Evolutionary conservation across 1,140 invertebrate species (phyloP).

Genomic region (Drosophila murphyi): DNA sequence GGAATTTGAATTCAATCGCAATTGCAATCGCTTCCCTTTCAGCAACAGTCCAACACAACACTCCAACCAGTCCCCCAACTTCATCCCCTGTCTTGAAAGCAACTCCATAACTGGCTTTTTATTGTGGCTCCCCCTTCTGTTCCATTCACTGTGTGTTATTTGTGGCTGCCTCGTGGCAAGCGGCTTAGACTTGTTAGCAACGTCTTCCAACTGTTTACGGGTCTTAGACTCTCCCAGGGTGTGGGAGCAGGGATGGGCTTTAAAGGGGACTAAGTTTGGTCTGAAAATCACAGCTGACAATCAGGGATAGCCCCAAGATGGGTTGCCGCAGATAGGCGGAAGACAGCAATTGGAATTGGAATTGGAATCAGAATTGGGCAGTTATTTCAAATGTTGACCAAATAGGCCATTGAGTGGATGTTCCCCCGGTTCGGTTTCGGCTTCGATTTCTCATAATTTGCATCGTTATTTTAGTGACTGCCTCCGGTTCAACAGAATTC

Average conservation of each 20-base stretch:
- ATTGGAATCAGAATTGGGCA: constrained; percentile 19
- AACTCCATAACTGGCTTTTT: constrained; percentile 54
- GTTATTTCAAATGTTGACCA: constrained; percentile 21
- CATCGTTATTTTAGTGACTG: not conserved
- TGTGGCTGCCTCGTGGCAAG: constrained; percentile 25
- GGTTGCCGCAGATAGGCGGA: constrained; percentile 29
- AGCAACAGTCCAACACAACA: constrained; percentile 2
- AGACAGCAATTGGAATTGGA: constrained; percentile 10
- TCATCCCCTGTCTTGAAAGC: not conserved
- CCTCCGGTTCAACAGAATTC: too few relatives aligned
- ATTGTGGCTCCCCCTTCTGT: constrained; percentile 55
- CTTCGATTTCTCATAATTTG: constrained; percentile 28
- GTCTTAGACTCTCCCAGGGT: constrained; percentile 32
- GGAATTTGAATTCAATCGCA: constrained; percentile 77
- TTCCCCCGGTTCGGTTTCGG: constrained; percentile 4
- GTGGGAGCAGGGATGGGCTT: not conserved
- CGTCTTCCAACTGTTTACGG: constrained; percentile 56
- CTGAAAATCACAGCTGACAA: constrained; percentile 17
- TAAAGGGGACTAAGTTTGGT: constrained; percentile 15
- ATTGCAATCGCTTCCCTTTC: constrained; percentile 50
- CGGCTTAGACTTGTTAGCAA: constrained; percentile 65
- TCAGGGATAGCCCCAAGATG: constrained; percentile 27
- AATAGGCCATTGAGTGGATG: not conserved
- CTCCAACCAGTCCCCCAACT: not conserved
- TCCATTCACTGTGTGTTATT: constrained; percentile 28